Conservation (phyloP, 1,140 invertebrate genomes). For the Teleogryllus occipitalis region DNA sequence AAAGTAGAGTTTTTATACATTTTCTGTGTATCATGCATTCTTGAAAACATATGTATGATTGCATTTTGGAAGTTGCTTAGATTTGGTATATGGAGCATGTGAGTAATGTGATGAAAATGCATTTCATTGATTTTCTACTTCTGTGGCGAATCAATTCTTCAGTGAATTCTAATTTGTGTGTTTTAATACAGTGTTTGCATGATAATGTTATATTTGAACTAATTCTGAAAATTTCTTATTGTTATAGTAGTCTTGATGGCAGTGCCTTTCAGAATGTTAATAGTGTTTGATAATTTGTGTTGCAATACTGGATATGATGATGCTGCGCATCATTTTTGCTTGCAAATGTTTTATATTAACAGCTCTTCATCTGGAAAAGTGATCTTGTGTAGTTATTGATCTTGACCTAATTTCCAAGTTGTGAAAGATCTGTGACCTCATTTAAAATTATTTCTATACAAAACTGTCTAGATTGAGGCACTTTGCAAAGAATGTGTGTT, state of each 20-base stretch:
- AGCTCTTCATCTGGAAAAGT: slow-evolving; percentile 1
- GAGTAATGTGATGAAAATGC: neutral
- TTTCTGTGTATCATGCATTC: neutral
- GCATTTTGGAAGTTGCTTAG: neutral
- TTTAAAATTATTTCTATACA: neutral
- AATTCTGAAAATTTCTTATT: neutral
- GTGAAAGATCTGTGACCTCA: neutral
- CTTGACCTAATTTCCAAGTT: neutral
- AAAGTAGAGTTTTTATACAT: neutral
- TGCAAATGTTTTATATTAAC: neutral
- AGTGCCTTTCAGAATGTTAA: neutral
- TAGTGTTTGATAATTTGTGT: neutral
- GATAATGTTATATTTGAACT: slow-evolving; percentile 1
- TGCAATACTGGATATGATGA: neutral
- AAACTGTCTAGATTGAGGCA: neutral
- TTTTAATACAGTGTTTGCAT: slow-evolving; percentile 2
- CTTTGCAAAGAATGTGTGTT: neutral
- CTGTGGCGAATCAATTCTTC: neutral
- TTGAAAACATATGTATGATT: neutral
- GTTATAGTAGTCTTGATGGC: neutral
- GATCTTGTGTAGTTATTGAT: neutral
- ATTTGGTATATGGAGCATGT: neutral
- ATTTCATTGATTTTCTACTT: neutral
- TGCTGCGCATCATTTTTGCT: neutral
- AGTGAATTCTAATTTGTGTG: neutral